phyloP scores from a whole-genome alignment of 2,797 vertebrate genomes.

The Loris lydekkerianus region DNA sequence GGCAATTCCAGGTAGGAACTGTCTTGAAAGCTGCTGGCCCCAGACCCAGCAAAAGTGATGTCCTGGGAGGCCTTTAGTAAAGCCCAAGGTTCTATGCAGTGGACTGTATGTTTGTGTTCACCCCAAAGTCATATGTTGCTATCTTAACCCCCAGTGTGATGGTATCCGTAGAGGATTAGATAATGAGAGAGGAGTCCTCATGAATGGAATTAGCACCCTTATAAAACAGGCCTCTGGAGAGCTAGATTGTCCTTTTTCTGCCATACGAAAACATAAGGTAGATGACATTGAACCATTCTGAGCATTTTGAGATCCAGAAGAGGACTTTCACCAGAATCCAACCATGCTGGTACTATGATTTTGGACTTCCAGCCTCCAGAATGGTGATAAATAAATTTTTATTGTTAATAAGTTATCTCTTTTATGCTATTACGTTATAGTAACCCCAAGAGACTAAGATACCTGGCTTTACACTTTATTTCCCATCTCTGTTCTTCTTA shows the following conservation, averaged over 20 bases:
- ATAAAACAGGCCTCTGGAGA: neutral
- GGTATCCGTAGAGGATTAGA: neutral
- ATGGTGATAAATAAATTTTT: neutral
- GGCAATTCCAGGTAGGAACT: neutral
- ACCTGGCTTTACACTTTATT: neutral
- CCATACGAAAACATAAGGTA: neutral
- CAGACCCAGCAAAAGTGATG: neutral
- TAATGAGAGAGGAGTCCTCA: neutral
- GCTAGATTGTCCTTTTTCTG: neutral
- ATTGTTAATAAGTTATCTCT: neutral
- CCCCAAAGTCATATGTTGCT: neutral
- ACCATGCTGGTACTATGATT: neutral
- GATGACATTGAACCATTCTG: too few species aligned
- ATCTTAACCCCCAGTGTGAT: neutral
- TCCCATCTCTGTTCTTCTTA: neutral
- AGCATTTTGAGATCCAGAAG: neutral
- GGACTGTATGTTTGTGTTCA: neutral
- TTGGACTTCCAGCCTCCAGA: neutral
- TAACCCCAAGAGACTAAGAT: neutral
- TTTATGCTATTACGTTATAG: neutral
- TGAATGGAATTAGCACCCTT: neutral
- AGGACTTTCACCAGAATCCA: neutral
- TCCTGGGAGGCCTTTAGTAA: neutral
- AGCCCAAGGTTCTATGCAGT: neutral
- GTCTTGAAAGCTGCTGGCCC: neutral